Percentiles rank a stretch among this genome's conserved stretches.
phyloP scores from a whole-genome alignment of 1,140 invertebrate species.

The Aradophagus sp. region DNA sequence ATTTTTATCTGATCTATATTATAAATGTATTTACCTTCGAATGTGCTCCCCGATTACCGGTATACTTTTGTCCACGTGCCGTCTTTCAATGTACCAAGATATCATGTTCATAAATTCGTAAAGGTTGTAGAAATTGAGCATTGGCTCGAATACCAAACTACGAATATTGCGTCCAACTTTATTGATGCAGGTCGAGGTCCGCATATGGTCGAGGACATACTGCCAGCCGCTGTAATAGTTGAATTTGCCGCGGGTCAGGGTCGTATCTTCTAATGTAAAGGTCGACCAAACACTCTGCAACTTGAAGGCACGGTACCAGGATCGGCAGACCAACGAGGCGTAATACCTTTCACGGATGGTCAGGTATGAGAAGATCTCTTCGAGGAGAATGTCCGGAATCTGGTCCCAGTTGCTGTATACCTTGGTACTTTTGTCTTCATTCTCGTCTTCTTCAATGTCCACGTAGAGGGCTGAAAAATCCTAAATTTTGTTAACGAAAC shows the following conservation, averaged over 20 bases:
- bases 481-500: too few species aligned
- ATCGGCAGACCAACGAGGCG: conserved; percentile 82
- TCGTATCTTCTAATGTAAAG: conserved; percentile 83
- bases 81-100: conserved; percentile 81
- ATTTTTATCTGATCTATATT: neutral
- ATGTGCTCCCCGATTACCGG: conserved; percentile 78
- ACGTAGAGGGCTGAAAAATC: conserved; percentile 77
- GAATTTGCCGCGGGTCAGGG: conserved; percentile 83
- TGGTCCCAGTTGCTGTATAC: conserved; percentile 80
- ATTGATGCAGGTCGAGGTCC: conserved; percentile 83
- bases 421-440: conserved; percentile 65
- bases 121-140: conserved; percentile 87
- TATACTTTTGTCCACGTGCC: conserved; percentile 61
- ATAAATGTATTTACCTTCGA: conserved; percentile 50
- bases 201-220: conserved; percentile 84
- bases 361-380: conserved; percentile 85
- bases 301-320: conserved; percentile 84
- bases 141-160: conserved; percentile 82
- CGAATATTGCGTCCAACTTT: conserved; percentile 82
- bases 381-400: conserved; percentile 85
- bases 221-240: conserved; percentile 91
- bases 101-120: conserved; percentile 90
- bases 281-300: conserved; percentile 83
- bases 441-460: conserved; percentile 76
- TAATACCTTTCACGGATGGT: conserved; percentile 82